Percentiles rank a stretch among this genome's conserved stretches.
Evolutionary conservation across 2,113 vertebrate genomes (phyloP).

Genomic region (Phylloscopus trochilus): DNA sequence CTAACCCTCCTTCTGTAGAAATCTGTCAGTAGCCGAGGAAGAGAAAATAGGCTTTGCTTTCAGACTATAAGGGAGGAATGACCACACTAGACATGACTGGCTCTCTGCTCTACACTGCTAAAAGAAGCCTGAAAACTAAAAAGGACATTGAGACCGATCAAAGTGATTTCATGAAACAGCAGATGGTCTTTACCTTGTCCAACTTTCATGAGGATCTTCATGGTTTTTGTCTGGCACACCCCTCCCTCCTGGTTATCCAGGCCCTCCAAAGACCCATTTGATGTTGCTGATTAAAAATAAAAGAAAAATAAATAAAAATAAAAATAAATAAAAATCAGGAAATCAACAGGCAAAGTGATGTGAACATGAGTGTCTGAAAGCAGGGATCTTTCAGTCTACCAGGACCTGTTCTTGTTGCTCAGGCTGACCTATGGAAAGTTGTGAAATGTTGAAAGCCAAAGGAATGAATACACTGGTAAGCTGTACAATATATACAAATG

Average conservation of each 20-base stretch:
- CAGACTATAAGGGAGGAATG: conserved; percentile 21
- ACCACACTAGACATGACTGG: neutral
- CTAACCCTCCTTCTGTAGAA: conserved; percentile 28
- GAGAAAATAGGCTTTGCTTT: conserved; percentile 59
- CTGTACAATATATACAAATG: conserved; percentile 35
- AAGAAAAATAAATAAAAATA: conserved; percentile 72
- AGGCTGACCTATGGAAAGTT: conserved; percentile 48
- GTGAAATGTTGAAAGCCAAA: conserved; percentile 72
- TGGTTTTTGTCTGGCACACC: conserved; percentile 97
- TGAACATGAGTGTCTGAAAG: conserved; percentile 75
- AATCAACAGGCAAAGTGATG: conserved; percentile 76
- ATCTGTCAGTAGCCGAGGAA: conserved; percentile 48
- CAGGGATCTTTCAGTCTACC: conserved; percentile 49
- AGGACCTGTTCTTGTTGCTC: conserved; percentile 56
- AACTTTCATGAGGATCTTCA: conserved; percentile 99
- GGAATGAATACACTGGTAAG: conserved; percentile 51
- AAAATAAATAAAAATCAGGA: conserved; percentile 72
- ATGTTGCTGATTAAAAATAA: conserved; percentile 90
- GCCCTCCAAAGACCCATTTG: conserved; percentile 97
- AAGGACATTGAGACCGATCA: conserved; percentile 43
- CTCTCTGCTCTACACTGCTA: conserved; percentile 3
- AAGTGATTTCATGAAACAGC: conserved; percentile 63
- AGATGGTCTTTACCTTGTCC: conserved; percentile 91
- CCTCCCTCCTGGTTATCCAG: conserved; percentile 99
- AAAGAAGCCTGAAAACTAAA: conserved; percentile 41